A percentile compares a stretch with the other conserved stretches of the same genome.
phyloP scores from a whole-genome alignment of 2,888 invertebrate species.

The Ichneumoninae sp. region DNA sequence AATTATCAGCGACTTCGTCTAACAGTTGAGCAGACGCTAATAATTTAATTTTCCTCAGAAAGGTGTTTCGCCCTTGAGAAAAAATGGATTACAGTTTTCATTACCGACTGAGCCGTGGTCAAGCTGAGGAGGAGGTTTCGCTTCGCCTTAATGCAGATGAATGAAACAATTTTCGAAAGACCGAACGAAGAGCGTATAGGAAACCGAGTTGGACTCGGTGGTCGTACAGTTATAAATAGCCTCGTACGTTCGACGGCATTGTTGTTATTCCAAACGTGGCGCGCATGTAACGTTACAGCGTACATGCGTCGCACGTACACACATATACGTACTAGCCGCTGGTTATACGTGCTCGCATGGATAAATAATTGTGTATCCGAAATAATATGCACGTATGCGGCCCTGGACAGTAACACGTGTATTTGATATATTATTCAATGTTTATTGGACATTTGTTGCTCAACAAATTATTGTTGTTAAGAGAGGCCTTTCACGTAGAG shows the following conservation, averaged over 20 bases:
- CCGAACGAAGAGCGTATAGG: background rate
- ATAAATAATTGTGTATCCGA: conserved; percentile 28
- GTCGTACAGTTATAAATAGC: conserved; percentile 62
- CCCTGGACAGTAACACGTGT: background rate
- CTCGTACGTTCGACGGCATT: conserved; percentile 45
- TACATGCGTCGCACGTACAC: conserved; percentile 60
- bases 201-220: conserved; percentile 25
- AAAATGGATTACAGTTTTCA: background rate
- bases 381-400: background rate
- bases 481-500: background rate
- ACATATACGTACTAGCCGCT: conserved; percentile 18
- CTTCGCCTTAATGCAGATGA: conserved; percentile 2
- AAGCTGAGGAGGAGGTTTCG: background rate
- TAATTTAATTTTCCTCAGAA: background rate
- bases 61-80: background rate
- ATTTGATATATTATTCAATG: background rate
- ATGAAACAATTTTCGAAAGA: conserved; percentile 37
- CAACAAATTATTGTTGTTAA: background rate
- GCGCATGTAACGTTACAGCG: conserved; percentile 49
- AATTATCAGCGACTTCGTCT: background rate
- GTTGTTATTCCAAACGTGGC: conserved; percentile 57
- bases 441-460: background rate
- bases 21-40: background rate
- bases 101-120: background rate
- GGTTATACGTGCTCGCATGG: conserved; percentile 25